Evolutionary conservation across 2,797 vertebrate species (phyloP).

Genomic region (Pangasius mekongensis): DNA sequence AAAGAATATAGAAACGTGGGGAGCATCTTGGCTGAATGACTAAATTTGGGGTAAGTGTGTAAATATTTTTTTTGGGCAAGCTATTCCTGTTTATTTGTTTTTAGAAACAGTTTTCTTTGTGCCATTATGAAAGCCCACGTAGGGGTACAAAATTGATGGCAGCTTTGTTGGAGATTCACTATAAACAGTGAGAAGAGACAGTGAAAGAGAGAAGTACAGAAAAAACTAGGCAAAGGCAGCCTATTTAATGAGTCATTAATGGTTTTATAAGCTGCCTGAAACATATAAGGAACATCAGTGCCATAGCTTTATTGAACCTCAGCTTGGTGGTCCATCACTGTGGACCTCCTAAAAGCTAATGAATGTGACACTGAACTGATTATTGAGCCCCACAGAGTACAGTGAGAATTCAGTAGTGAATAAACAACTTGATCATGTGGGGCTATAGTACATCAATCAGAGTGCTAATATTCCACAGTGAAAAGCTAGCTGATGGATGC

Average conservation of each 20-base stretch:
- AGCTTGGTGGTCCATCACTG: constrained; percentile 70
- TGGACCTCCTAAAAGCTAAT: constrained; percentile 71
- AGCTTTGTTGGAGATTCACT: neutral
- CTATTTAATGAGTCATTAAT: constrained; percentile 70
- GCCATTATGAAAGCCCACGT: neutral
- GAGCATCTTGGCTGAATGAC: too few species aligned
- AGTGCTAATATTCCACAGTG: neutral
- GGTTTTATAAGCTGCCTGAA: constrained; percentile 65
- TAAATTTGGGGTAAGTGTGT: too few species aligned
- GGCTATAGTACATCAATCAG: constrained; percentile 20
- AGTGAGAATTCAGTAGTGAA: constrained; percentile 67
- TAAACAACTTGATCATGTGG: constrained; percentile 71
- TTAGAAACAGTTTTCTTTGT: neutral
- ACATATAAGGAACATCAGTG: constrained; percentile 42
- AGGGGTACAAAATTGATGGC: neutral
- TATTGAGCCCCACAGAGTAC: constrained; percentile 14
- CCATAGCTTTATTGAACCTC: constrained; percentile 68
- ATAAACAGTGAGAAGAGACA: constrained; percentile 45
- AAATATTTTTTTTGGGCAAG: neutral
- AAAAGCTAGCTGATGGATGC: neutral
- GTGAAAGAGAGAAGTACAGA: neutral
- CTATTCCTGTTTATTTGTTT: neutral
- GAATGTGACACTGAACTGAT: constrained; percentile 71
- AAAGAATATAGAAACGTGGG: too few species aligned
- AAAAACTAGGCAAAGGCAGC: constrained; percentile 48